These are phyloP conservation scores for Ceratina japonica DNA, from an alignment of 1,140 invertebrate genomes.

Conservation along the genomic window DNA sequence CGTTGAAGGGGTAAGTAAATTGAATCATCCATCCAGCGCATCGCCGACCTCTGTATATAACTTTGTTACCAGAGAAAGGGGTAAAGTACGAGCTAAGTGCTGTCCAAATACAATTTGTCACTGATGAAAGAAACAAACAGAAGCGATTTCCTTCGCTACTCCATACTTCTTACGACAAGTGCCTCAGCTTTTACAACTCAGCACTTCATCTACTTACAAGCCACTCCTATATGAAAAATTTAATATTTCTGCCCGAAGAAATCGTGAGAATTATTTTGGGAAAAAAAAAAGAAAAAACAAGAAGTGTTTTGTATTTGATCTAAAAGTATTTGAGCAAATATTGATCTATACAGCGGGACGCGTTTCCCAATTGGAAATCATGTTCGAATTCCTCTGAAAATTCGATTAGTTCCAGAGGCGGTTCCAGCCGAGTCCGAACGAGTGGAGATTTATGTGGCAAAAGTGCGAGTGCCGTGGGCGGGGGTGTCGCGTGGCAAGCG, in stretches of 20 bases:
- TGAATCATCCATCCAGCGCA: slow-evolving; percentile 37
- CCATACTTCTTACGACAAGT: no score
- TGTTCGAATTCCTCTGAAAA: slow-evolving; percentile 54
- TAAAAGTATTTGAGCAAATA: background rate
- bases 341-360: background rate
- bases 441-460: slow-evolving; percentile 75
- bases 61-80: slow-evolving; percentile 59
- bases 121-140: background rate
- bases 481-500: slow-evolving; percentile 44
- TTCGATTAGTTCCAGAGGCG: slow-evolving; percentile 73
- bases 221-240: no score
- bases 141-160: background rate
- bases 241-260: background rate
- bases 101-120: slow-evolving; percentile 56
- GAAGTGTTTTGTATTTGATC: background rate
- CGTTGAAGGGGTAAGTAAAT: slow-evolving; percentile 43
- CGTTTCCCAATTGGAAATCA: slow-evolving; percentile 29
- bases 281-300: background rate
- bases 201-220: no score
- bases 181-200: background rate
- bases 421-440: slow-evolving; percentile 39
- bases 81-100: slow-evolving; percentile 61
- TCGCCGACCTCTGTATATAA: slow-evolving; percentile 44
- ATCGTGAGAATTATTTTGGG: background rate
- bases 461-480: slow-evolving; percentile 44